phyloP scores from a whole-genome alignment of 2,888 invertebrate genomes.

The Caprella mutica region DNA sequence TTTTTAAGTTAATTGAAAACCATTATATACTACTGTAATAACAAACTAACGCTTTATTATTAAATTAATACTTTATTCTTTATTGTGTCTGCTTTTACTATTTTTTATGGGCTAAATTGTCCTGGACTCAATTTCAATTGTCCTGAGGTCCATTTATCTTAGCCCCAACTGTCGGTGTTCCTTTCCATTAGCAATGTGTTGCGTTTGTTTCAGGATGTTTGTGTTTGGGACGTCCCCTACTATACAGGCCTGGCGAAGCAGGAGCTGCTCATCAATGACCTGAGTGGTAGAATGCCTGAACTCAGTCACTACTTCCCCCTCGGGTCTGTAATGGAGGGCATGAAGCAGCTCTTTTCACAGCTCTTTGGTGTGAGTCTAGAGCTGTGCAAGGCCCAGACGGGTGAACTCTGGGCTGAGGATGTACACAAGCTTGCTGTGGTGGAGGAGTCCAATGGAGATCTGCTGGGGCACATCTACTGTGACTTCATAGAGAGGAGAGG shows the following conservation, averaged over 20 bases:
- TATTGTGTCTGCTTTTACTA: too few relatives aligned
- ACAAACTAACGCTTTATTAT: too few relatives aligned
- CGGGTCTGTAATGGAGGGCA: constrained; percentile 91
- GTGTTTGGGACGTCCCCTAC: constrained; percentile 78
- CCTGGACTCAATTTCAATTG: too few relatives aligned
- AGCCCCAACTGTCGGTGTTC: too few relatives aligned
- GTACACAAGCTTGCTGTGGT: constrained; percentile 64
- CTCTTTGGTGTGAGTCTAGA: constrained; percentile 71
- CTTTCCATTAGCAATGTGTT: too few relatives aligned
- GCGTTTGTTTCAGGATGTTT: constrained; percentile 35
- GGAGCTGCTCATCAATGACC: background rate
- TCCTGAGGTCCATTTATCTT: too few relatives aligned
- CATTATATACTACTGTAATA: too few relatives aligned
- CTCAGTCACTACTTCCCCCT: constrained; percentile 78
- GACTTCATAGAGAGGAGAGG: constrained; percentile 83
- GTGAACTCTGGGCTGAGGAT: constrained; percentile 77
- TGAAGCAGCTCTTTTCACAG: constrained; percentile 72
- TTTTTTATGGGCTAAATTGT: too few relatives aligned
- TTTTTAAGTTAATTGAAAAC: too few relatives aligned
- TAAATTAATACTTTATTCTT: too few relatives aligned
- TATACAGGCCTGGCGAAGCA: constrained; percentile 55
- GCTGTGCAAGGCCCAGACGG: constrained; percentile 57
- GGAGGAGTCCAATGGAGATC: constrained; percentile 59
- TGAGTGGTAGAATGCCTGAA: constrained; percentile 45
- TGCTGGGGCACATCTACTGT: constrained; percentile 89